Conservation (phyloP, 2,888 invertebrate genomes). For the Aquatica leii region DNA sequence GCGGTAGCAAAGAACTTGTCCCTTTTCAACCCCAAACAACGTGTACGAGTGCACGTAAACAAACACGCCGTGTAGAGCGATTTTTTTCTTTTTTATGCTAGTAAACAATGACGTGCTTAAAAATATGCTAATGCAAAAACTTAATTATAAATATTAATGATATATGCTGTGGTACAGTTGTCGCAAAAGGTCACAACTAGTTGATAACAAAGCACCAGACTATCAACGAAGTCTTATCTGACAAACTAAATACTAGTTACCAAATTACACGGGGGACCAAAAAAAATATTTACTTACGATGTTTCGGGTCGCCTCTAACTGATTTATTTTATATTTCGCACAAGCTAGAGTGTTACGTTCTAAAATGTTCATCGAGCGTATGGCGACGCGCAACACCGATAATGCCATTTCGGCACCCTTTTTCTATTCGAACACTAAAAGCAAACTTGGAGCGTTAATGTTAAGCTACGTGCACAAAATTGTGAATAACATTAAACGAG, state of each 20-base stretch:
- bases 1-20: no score
- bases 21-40: background rate
- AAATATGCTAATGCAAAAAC: background rate
- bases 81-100: no score
- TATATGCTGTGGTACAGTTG: background rate
- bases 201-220: conserved; percentile 5
- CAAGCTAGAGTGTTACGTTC: conserved; percentile 19
- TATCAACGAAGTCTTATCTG: background rate
- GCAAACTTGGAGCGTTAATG: background rate
- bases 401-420: conserved; percentile 27
- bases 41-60: conserved; percentile 9
- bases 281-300: conserved; percentile 19
- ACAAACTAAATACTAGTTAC: no score
- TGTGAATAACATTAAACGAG: background rate
- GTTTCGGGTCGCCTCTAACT: conserved; percentile 21
- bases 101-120: background rate
- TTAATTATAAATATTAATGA: conserved; percentile 12
- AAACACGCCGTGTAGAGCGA: no score
- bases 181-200: conserved; percentile 12
- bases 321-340: conserved; percentile 7
- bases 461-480: background rate
- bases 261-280: no score
- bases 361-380: conserved; percentile 20
- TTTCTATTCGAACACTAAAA: conserved; percentile 1
- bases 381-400: conserved; percentile 19